These are phyloP conservation scores for Macquaria australasica DNA, from an alignment of 2,113 vertebrate genomes.

Conservation along the genomic window DNA sequence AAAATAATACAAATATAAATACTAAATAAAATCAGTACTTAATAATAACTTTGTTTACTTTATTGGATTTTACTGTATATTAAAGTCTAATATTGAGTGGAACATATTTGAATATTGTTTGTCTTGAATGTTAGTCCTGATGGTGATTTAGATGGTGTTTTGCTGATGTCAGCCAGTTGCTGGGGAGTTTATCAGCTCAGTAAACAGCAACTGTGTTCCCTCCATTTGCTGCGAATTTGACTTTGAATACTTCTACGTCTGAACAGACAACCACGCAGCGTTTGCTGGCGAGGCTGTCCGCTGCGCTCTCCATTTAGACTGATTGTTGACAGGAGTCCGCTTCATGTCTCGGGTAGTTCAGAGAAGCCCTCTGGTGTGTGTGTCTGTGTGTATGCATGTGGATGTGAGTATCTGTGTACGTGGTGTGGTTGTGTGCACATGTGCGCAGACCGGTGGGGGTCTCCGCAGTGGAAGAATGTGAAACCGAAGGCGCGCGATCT, in stretches of 20 bases:
- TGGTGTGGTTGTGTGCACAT: slow-evolving; percentile 36
- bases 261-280: slow-evolving; percentile 38
- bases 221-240: slow-evolving; percentile 52
- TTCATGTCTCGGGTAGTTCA: slow-evolving; percentile 48
- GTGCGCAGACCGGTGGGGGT: slow-evolving; percentile 49
- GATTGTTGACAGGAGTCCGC: slow-evolving; percentile 70
- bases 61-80: neutral
- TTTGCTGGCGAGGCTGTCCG: slow-evolving; percentile 54
- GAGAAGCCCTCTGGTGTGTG: slow-evolving; percentile 38
- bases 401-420: slow-evolving; percentile 3
- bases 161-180: slow-evolving; percentile 40
- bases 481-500: slow-evolving; percentile 72
- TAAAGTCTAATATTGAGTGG: neutral
- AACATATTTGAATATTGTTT: neutral
- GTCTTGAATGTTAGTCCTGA: neutral
- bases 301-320: slow-evolving; percentile 56
- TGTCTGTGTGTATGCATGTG: slow-evolving; percentile 25
- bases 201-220: slow-evolving; percentile 49
- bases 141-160: neutral
- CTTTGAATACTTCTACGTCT: slow-evolving; percentile 11
- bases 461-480: slow-evolving; percentile 73
- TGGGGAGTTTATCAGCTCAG: slow-evolving; percentile 8
- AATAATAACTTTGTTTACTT: neutral
- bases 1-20: no score
- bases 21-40: no score